These are phyloP conservation scores for Morpho helenor DNA, from an alignment of 2,888 invertebrate species.

Conservation along the genomic window DNA sequence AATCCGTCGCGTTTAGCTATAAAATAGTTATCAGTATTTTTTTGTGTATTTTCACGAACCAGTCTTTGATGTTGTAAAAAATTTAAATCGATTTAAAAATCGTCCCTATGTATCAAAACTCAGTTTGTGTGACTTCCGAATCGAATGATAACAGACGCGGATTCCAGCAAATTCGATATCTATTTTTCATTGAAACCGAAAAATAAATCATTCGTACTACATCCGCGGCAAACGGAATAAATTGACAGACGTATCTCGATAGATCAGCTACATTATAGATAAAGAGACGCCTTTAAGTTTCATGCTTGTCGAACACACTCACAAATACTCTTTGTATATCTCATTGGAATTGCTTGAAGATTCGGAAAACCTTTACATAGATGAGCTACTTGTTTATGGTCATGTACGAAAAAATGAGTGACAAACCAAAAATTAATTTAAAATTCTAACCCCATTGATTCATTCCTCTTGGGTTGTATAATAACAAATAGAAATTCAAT, in stretches of 20 bases:
- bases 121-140: slow-evolving; percentile 20
- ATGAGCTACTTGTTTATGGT: no score
- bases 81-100: slow-evolving; percentile 14
- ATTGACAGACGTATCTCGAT: slow-evolving; percentile 26
- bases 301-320: no score
- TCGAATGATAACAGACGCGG: slow-evolving; percentile 22
- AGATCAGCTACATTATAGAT: slow-evolving; percentile 20
- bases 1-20: no score
- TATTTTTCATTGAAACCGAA: slow-evolving; percentile 26
- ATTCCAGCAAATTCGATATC: slow-evolving; percentile 18
- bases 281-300: neutral
- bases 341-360: neutral
- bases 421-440: no score
- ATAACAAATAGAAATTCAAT: neutral
- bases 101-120: slow-evolving; percentile 19
- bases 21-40: no score
- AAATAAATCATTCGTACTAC: slow-evolving; percentile 25
- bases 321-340: neutral
- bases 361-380: neutral
- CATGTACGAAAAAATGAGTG: no score
- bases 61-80: no score
- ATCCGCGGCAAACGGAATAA: slow-evolving; percentile 26
- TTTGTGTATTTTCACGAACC: no score
- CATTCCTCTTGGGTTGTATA: no score
- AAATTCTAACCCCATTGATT: no score